Evolutionary conservation across 2,797 vertebrate genomes (phyloP).

Genomic region (Pseudochirops corinnae): DNA sequence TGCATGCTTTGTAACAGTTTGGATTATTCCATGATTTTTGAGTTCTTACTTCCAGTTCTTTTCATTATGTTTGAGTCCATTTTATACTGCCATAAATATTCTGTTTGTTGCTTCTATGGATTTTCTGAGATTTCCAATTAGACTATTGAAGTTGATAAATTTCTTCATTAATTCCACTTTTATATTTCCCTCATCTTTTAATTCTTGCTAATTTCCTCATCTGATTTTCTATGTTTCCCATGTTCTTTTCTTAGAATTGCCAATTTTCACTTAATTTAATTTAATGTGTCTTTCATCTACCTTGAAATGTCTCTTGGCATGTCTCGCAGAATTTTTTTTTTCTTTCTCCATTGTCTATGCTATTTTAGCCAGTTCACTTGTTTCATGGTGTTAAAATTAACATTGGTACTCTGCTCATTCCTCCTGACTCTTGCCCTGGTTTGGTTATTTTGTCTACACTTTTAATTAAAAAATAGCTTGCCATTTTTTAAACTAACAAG

Average conservation of each 20-base stretch:
- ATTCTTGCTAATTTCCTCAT: neutral
- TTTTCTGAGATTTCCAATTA: neutral
- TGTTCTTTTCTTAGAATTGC: neutral
- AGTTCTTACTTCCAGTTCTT: neutral
- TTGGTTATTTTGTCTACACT: neutral
- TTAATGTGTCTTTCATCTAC: neutral
- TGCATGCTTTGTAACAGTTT: neutral
- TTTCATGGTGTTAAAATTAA: neutral
- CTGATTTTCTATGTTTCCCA: neutral
- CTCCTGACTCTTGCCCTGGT: neutral
- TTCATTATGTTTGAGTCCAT: neutral
- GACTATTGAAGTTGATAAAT: neutral
- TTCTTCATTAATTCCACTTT: neutral
- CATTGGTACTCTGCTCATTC: neutral
- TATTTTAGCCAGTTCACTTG: neutral
- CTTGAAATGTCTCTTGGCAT: neutral
- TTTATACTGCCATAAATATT: neutral
- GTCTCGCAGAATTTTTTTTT: neutral
- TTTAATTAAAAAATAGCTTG: neutral
- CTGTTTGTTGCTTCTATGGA: neutral
- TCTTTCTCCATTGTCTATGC: neutral
- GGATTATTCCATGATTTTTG: neutral
- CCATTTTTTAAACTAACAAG: neutral
- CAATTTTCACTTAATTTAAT: neutral
- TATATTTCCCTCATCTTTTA: neutral